Conservation (phyloP, 1,140 invertebrate species). For the Drosophila subpulchrella region DNA sequence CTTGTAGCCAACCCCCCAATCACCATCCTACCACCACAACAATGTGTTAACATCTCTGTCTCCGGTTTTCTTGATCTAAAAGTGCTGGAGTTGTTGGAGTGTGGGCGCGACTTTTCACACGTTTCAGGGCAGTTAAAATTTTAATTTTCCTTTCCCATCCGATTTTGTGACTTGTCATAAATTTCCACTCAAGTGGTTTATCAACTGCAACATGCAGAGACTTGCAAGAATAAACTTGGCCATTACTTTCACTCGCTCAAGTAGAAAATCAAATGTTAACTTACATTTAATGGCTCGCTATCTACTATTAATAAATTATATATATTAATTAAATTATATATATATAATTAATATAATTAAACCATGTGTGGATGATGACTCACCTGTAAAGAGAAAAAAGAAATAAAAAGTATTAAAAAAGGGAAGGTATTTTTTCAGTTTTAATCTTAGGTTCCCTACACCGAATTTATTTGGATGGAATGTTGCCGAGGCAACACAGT, state of each 20-base stretch:
- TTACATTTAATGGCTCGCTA: slow-evolving; percentile 5
- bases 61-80: neutral
- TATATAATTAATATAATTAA: neutral
- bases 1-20: neutral
- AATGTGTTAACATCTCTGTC: slow-evolving; percentile 23
- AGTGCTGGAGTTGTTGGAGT: slow-evolving; percentile 4
- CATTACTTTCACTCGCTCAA: slow-evolving; percentile 47
- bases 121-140: slow-evolving; percentile 64
- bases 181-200: slow-evolving; percentile 68
- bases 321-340: too few relatives aligned
- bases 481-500: neutral
- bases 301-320: too few relatives aligned
- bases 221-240: neutral
- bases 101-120: slow-evolving; percentile 59
- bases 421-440: slow-evolving; percentile 6
- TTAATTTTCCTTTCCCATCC: slow-evolving; percentile 51
- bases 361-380: slow-evolving; percentile 39
- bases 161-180: slow-evolving; percentile 66
- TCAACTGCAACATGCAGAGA: slow-evolving; percentile 41
- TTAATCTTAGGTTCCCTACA: slow-evolving; percentile 14
- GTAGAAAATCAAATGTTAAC: slow-evolving; percentile 16
- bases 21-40: slow-evolving; percentile 8
- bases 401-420: slow-evolving; percentile 12
- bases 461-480: slow-evolving; percentile 1
- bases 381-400: slow-evolving; percentile 63